These are phyloP conservation scores for Drosophila melanosoma DNA, from an alignment of 2,888 invertebrate species.

Conservation along the genomic window DNA sequence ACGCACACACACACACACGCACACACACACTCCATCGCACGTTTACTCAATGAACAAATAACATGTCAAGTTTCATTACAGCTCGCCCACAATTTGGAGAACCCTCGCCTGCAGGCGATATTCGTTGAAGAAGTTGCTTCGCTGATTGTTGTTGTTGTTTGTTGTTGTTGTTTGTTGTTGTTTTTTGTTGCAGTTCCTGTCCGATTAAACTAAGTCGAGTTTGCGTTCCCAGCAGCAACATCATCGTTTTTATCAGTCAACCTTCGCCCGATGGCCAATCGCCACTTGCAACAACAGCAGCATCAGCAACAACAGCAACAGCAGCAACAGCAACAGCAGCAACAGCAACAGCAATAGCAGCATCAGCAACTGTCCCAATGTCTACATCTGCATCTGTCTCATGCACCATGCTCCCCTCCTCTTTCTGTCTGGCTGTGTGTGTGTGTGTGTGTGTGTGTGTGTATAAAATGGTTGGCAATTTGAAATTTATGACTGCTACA, in stretches of 20 bases:
- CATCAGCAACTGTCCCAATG: slow-evolving; percentile 44
- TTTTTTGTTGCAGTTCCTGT: slow-evolving; percentile 38
- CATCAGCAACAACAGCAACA: slow-evolving; percentile 25
- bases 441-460: slow-evolving; percentile 52
- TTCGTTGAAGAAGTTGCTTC: slow-evolving; percentile 22
- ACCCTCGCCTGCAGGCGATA: slow-evolving; percentile 41
- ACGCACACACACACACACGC: slow-evolving; percentile 1
- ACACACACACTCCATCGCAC: slow-evolving; percentile 36
- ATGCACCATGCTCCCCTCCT: neutral
- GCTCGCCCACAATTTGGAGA: slow-evolving; percentile 66
- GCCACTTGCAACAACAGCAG: slow-evolving; percentile 38
- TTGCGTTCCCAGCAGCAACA: slow-evolving; percentile 47
- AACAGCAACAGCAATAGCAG: slow-evolving; percentile 21
- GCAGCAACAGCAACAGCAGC: slow-evolving; percentile 32
- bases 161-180: slow-evolving; percentile 23
- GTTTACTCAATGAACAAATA: slow-evolving; percentile 78
- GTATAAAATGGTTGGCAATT: slow-evolving; percentile 79
- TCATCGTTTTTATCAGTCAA: slow-evolving; percentile 77
- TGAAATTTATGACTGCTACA: slow-evolving; percentile 82
- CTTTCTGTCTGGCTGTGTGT: slow-evolving; percentile 20
- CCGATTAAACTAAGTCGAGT: slow-evolving; percentile 56
- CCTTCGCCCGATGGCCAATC: slow-evolving; percentile 62
- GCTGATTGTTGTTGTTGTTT: slow-evolving; percentile 18
- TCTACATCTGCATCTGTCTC: slow-evolving; percentile 49
- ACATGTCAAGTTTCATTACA: slow-evolving; percentile 83